A percentile compares a stretch with the other conserved stretches of the same genome.
Evolutionary conservation across 2,113 vertebrate species (phyloP).

Genomic region (Xiphias gladius): DNA sequence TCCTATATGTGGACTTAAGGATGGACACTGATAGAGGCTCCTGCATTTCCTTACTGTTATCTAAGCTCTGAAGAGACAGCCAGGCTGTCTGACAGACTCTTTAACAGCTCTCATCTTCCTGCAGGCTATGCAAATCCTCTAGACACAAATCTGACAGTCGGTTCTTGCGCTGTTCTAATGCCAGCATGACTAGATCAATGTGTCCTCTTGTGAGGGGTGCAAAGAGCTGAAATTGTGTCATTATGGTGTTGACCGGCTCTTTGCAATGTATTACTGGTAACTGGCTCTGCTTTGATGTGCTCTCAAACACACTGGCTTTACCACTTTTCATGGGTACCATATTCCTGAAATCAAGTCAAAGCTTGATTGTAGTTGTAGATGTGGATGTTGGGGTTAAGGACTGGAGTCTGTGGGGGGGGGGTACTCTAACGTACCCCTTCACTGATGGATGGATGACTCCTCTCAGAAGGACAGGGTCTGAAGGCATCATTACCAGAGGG

Average conservation of each 20-base stretch:
- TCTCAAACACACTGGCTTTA: slow-evolving; percentile 19
- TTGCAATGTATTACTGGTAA: slow-evolving; percentile 8
- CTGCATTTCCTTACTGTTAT: slow-evolving; percentile 53
- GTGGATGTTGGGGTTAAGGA: slow-evolving; percentile 22
- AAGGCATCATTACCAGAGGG: slow-evolving; percentile 77
- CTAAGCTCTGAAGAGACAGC: slow-evolving; percentile 64
- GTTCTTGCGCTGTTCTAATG: slow-evolving; percentile 30
- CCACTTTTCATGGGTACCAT: slow-evolving; percentile 9
- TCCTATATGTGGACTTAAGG: slow-evolving; percentile 9
- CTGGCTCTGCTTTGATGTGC: slow-evolving; percentile 25
- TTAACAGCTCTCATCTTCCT: slow-evolving; percentile 55
- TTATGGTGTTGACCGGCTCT: slow-evolving; percentile 38
- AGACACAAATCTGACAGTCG: slow-evolving; percentile 48
- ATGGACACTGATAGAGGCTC: slow-evolving; percentile 59
- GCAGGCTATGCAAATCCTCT: slow-evolving; percentile 51
- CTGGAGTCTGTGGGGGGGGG: slow-evolving; percentile 16
- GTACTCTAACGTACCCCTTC: slow-evolving; percentile 23
- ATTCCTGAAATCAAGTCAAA: not conserved
- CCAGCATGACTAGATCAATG: slow-evolving; percentile 39
- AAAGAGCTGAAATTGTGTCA: slow-evolving; percentile 32
- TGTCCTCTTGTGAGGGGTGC: not conserved
- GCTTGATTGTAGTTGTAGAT: slow-evolving; percentile 7
- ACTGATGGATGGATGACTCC: slow-evolving; percentile 73
- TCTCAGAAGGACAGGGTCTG: slow-evolving; percentile 55
- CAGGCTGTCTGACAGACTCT: slow-evolving; percentile 75